Percentiles rank a stretch among this genome's conserved stretches.
Conservation (phyloP, 1,140 invertebrate genomes). For the Yoshiicerus persimilis region DNA sequence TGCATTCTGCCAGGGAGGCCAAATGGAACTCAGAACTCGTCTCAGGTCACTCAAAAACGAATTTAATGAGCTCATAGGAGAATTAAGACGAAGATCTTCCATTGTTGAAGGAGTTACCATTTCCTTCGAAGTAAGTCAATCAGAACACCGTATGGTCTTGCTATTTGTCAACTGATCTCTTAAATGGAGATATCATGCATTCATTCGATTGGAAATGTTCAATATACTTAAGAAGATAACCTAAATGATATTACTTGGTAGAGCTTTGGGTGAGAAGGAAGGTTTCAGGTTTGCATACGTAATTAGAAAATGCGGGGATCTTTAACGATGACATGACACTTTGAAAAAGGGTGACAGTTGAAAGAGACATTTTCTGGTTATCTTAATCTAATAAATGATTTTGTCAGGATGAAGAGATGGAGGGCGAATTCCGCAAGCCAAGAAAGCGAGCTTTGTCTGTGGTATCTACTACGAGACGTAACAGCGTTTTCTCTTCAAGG, state of each 20-base stretch:
- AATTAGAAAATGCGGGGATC: too few species aligned
- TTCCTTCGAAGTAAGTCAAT: conserved; percentile 44
- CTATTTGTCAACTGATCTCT: too few species aligned
- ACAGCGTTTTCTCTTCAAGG: conserved; percentile 38
- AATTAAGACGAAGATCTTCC: conserved; percentile 57
- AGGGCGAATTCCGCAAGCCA: conserved; percentile 51
- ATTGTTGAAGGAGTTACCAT: conserved; percentile 52
- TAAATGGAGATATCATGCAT: too few species aligned
- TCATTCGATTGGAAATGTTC: background rate
- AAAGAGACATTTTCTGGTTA: too few species aligned
- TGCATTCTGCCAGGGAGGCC: conserved; percentile 27
- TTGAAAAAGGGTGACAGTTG: too few species aligned
- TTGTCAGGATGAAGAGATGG: conserved; percentile 49
- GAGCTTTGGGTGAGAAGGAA: background rate
- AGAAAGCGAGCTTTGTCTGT: conserved; percentile 52
- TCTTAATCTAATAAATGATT: background rate
- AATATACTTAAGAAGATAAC: too few species aligned
- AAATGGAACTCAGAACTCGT: conserved; percentile 52
- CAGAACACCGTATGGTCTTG: too few species aligned
- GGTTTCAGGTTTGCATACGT: too few species aligned
- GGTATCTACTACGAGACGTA: conserved; percentile 32
- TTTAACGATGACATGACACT: too few species aligned
- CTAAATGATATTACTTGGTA: too few species aligned
- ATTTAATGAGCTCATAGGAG: conserved; percentile 59
- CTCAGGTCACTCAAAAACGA: conserved; percentile 59